Conservation (phyloP, 2,797 vertebrate genomes). For the Leptatherina wallacei region DNA sequence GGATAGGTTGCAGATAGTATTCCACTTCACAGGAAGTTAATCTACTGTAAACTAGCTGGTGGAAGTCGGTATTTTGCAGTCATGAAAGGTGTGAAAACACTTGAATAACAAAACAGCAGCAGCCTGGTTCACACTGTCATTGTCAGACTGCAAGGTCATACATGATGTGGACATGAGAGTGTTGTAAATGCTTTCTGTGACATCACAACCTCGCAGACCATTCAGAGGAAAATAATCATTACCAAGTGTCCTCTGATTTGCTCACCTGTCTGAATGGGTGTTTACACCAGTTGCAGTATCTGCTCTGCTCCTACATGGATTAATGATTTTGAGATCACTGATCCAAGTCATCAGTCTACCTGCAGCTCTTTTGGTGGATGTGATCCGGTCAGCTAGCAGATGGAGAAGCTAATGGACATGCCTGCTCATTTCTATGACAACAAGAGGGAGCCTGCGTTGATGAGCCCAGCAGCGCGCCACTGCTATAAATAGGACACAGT, state of each 20-base stretch:
- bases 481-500: conserved; percentile 69
- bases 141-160: conserved; percentile 36
- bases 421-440: conserved; percentile 76
- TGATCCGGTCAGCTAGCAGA: conserved; percentile 22
- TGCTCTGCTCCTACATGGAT: not conserved
- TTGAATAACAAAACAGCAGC: not conserved
- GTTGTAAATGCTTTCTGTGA: conserved; percentile 10
- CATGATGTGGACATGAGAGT: conserved; percentile 18
- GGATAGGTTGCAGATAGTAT: too few species aligned
- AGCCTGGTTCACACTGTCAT: not conserved
- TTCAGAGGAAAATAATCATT: not conserved
- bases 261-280: not conserved
- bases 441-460: conserved; percentile 55
- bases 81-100: not conserved
- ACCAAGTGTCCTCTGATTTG: not conserved
- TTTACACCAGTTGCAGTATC: not conserved
- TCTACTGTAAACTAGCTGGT: not conserved
- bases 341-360: not conserved
- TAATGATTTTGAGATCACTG: not conserved
- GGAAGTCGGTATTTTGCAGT: not conserved
- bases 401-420: conserved; percentile 44
- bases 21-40: too few species aligned
- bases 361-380: conserved; percentile 7
- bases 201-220: not conserved
- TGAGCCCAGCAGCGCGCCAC: conserved; percentile 55